phyloP scores from a whole-genome alignment of 2,797 vertebrate species.

The Silurus aristotelis region DNA sequence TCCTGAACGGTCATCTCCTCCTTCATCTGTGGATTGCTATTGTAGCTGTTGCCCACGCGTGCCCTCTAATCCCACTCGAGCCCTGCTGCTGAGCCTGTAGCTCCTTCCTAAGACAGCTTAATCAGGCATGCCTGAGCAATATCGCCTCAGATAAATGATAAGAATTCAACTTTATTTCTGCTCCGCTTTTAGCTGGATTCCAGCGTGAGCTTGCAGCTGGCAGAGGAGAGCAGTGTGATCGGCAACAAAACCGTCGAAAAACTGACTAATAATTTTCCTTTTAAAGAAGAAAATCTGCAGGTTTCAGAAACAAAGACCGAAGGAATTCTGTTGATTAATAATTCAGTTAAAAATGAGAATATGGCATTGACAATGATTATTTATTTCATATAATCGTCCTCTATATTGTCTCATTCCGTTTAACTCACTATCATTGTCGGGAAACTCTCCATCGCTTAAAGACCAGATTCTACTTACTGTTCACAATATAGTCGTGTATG shows the following conservation, averaged over 20 bases:
- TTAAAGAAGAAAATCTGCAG: neutral
- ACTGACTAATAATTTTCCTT: too few relatives aligned
- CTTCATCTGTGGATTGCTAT: slow-evolving; percentile 48
- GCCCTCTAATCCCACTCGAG: slow-evolving; percentile 55
- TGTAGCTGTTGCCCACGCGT: slow-evolving; percentile 42
- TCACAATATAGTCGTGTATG: too few relatives aligned
- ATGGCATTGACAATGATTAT: neutral
- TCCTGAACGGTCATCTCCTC: slow-evolving; percentile 49
- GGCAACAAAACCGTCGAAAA: neutral
- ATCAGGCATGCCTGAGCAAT: slow-evolving; percentile 52
- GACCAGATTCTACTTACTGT: neutral
- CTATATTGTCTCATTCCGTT: neutral
- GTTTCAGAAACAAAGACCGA: neutral
- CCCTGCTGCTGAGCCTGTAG: slow-evolving; percentile 54
- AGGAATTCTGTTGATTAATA: neutral
- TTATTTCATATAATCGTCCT: neutral
- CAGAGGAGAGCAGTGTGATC: neutral
- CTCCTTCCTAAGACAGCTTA: slow-evolving; percentile 54
- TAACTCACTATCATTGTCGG: too few relatives aligned
- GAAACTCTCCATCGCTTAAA: too few relatives aligned
- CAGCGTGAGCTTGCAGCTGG: neutral
- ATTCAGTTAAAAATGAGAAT: neutral
- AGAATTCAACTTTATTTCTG: slow-evolving; percentile 55
- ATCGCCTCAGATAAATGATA: slow-evolving; percentile 57
- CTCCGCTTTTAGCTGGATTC: slow-evolving; percentile 23